These are phyloP conservation scores for Ephydatia muelleri DNA, from an alignment of 37 sponge, comb jelly and placozoan genomes.

Conservation along the genomic window DNA sequence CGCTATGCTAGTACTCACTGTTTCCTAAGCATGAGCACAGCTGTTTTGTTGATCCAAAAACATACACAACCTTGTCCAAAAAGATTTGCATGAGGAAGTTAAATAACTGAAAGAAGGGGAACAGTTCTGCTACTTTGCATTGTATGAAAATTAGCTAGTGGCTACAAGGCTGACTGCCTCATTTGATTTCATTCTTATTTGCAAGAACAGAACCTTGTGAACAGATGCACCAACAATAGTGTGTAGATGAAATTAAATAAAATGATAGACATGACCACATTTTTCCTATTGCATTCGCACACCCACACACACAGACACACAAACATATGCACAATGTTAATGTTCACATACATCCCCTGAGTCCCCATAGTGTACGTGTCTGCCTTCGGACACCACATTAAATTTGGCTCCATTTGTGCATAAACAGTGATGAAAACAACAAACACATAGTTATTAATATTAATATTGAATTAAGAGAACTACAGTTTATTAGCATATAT, in stretches of 20 bases:
- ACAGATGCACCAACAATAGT: slow-evolving; percentile 69
- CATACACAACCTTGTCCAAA: slow-evolving; percentile 64
- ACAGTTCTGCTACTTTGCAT: not conserved
- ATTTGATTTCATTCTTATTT: slow-evolving; percentile 35
- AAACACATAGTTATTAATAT: too few species aligned
- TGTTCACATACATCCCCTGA: too few species aligned
- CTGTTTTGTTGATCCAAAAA: slow-evolving; percentile 78
- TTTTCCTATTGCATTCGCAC: not conserved
- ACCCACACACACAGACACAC: slow-evolving; percentile 4
- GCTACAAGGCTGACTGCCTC: slow-evolving; percentile 71
- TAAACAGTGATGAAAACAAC: too few species aligned
- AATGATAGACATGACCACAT: not conserved
- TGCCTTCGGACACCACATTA: too few species aligned
- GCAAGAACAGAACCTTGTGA: slow-evolving; percentile 64
- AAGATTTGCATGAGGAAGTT: not conserved
- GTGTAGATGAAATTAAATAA: not conserved
- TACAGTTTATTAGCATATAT: too few species aligned
- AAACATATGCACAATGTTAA: not conserved
- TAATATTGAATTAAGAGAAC: too few species aligned
- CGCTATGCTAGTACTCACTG: slow-evolving; percentile 60
- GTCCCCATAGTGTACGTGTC: too few species aligned
- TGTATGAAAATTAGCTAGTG: slow-evolving; percentile 62
- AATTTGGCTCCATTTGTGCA: too few species aligned
- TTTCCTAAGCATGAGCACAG: slow-evolving; percentile 39
- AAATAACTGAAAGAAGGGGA: not conserved